Evolutionary conservation across 2,888 invertebrate species (phyloP), one percentile per base, ranked within the genome.

Genomic region (Nebria salina): DNA sequence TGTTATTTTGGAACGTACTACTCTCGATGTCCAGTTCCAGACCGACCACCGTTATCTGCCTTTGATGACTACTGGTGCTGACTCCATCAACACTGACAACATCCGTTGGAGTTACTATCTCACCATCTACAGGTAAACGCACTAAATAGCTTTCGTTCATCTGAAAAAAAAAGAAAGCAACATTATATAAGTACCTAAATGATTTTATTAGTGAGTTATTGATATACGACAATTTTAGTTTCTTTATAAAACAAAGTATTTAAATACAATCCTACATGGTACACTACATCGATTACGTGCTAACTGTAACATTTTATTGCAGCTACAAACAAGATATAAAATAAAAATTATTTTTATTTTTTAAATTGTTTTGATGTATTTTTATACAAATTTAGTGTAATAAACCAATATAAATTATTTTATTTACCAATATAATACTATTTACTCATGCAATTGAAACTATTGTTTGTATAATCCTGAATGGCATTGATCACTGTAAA

Each of bases 1-100:
- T 92, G 83, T 93, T 93, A 65, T 92, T 91, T 87, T 91, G 91
- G 87, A 94, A 94, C 81, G 92, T 92, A 85, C 92, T 91, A 83
- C 90, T 90, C 83, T 90, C 91, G 84, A 94, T 92, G 85, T 92
- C 93, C 84, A 93, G 90, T 83, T 93, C 91, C 85, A 93, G 89
- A 13, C 86, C 85, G 20, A 86, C 85, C 68, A 87, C 85, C 13
- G 87, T 87, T 42, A 86, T 85, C 76, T 84, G 81, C 7, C 86
- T 86, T 81, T 84, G 84, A 34, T 85, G 84, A 64, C 85, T 73
- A 2, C 42, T 34, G 13, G n/a, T 34, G 41, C 41, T 41, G 20
- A 26, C 26, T 9, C 70, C 54, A 42, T 42, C 15, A 42, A 41
- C 43, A 68, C 41, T 43, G 68, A 25, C 68, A 11, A 66, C 42